Conservation (phyloP, 2,797 vertebrate genomes). For the Liparis tanakae region DNA sequence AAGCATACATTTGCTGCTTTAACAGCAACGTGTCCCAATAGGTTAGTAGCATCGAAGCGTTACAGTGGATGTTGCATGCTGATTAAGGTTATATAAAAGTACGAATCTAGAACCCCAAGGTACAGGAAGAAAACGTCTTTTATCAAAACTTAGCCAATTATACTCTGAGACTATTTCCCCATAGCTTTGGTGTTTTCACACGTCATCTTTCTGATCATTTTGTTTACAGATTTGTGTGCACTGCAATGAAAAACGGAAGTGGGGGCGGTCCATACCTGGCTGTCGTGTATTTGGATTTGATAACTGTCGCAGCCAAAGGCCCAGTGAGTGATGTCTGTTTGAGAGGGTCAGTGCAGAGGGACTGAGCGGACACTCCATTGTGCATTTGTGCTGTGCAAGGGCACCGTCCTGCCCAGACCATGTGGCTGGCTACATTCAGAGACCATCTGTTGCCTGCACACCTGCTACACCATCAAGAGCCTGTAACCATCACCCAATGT, state of each 20-base stretch:
- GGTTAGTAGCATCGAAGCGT: slow-evolving; percentile 20
- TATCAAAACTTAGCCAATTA: background rate
- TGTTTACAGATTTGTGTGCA: slow-evolving; percentile 63
- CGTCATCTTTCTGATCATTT: slow-evolving; percentile 34
- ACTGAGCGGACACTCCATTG: slow-evolving; percentile 72
- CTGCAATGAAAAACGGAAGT: slow-evolving; percentile 70
- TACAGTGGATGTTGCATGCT: slow-evolving; percentile 15
- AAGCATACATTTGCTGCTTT: slow-evolving; percentile 38
- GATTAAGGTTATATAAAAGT: slow-evolving; percentile 21
- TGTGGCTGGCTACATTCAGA: slow-evolving; percentile 79
- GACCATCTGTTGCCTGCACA: slow-evolving; percentile 80
- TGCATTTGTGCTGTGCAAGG: slow-evolving; percentile 69
- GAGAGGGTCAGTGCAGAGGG: slow-evolving; percentile 57
- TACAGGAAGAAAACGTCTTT: background rate
- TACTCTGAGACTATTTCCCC: background rate
- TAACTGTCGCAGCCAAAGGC: slow-evolving; percentile 52
- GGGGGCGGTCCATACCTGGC: slow-evolving; percentile 48
- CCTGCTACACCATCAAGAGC: slow-evolving; percentile 76
- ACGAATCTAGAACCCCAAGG: background rate
- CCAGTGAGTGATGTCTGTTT: slow-evolving; percentile 74
- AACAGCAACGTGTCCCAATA: slow-evolving; percentile 39
- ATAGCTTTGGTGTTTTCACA: slow-evolving; percentile 10
- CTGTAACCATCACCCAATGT: slow-evolving; percentile 78
- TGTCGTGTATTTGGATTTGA: slow-evolving; percentile 64
- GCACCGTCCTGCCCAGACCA: slow-evolving; percentile 73